These are phyloP conservation scores for Aphaenogaster ashmeadi DNA, from an alignment of 1,140 invertebrate genomes.

Conservation along the genomic window DNA sequence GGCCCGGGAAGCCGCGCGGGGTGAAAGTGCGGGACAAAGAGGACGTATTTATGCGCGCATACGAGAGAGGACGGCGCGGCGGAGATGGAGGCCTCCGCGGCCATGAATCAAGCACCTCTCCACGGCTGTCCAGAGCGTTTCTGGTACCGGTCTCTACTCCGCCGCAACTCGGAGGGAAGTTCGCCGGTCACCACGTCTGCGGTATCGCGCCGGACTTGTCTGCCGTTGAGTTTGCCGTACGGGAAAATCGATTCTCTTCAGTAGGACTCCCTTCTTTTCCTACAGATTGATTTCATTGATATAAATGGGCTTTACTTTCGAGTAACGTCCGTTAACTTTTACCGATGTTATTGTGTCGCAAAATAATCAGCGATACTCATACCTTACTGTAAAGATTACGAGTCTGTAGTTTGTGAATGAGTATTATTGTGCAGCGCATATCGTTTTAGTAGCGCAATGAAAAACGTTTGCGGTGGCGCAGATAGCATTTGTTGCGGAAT, in stretches of 20 bases:
- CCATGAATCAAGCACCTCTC: conserved; percentile 70
- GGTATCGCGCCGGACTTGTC: conserved; percentile 20
- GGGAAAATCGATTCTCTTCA: conserved; percentile 6
- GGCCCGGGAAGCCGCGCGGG: background rate
- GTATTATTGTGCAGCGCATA: conserved; percentile 47
- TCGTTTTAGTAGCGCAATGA: background rate
- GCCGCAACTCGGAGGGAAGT: conserved; percentile 40
- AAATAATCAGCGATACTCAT: conserved; percentile 12
- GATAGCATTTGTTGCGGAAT: conserved; percentile 60
- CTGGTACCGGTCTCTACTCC: conserved; percentile 30
- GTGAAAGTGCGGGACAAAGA: conserved; percentile 46
- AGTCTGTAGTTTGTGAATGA: conserved; percentile 18
- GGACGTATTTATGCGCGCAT: conserved; percentile 42
- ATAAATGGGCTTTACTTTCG: background rate
- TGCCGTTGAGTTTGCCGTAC: conserved; percentile 19
- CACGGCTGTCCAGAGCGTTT: conserved; percentile 60
- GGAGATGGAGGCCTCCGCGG: conserved; percentile 49
- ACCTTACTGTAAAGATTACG: conserved; percentile 43
- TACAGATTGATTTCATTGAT: background rate
- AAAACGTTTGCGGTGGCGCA: conserved; percentile 41
- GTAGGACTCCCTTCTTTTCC: background rate
- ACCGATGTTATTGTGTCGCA: background rate
- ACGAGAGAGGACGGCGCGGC: conserved; percentile 8
- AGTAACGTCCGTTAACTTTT: background rate
- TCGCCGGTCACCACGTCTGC: conserved; percentile 45